phyloP scores from a whole-genome alignment of 2,888 invertebrate species.

The Sarcophaga carnaria region DNA sequence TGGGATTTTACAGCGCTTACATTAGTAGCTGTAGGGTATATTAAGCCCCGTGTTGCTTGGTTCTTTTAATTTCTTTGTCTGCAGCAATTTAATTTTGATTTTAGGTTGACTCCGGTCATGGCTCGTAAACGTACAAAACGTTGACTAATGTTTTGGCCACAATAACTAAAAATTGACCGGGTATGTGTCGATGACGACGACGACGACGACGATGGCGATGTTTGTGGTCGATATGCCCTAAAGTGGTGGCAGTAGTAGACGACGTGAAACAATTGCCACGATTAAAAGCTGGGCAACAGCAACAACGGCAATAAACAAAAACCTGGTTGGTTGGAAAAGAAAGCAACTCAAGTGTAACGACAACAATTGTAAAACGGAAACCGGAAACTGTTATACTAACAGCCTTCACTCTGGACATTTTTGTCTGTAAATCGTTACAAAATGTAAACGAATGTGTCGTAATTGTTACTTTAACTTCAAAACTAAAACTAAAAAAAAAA shows the following conservation, averaged over 20 bases:
- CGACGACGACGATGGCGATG: slow-evolving; percentile 40
- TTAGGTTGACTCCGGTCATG: background rate
- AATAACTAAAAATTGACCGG: slow-evolving; percentile 43
- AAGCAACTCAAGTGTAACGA: slow-evolving; percentile 68
- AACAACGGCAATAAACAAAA: slow-evolving; percentile 7
- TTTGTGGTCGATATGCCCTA: background rate
- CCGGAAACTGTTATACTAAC: slow-evolving; percentile 70
- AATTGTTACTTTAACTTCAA: slow-evolving; percentile 61
- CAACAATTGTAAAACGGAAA: slow-evolving; percentile 69
- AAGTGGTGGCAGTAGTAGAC: background rate
- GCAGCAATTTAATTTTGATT: background rate
- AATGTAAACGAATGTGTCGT: slow-evolving; percentile 52
- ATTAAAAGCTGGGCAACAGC: slow-evolving; percentile 2
- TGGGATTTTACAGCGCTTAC: no score
- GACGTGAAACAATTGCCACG: background rate
- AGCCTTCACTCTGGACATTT: slow-evolving; percentile 64
- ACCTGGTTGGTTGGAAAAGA: slow-evolving; percentile 26
- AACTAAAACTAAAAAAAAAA: slow-evolving; percentile 6
- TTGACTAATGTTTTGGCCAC: slow-evolving; percentile 28
- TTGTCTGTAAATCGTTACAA: slow-evolving; percentile 32
- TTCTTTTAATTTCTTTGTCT: background rate
- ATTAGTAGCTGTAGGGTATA: background rate
- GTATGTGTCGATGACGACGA: slow-evolving; percentile 53
- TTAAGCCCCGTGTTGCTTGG: no score
- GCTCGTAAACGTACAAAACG: background rate